Base-by-base conservation (phyloP, 2,888 invertebrate genomes). In the Ophion obscuratus region DNA sequence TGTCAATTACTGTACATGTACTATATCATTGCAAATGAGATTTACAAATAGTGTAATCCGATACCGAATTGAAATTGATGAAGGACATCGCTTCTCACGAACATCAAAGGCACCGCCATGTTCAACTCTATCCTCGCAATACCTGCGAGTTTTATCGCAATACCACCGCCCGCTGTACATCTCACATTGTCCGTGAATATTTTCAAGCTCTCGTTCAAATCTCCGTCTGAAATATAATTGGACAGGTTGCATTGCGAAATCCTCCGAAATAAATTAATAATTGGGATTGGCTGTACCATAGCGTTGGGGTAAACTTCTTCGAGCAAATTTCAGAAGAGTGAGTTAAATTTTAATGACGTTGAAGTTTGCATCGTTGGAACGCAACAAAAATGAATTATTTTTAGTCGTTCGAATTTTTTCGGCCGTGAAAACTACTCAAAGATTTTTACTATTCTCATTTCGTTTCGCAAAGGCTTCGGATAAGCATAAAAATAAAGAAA, bases 41-140 rank as follows among this genome's bases (percentile, higher is more conserved):
- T 91, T 95, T 95, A 97, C 89, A 98, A 95, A 94, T 98, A 98
- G 91, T 97, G 96, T 76, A 97, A 95, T 47, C 98, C 98, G 89
- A 98, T 96, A 57, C 98, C 98, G 92, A 98, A 96, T 94, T 98
- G 98, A 90, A 98, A 95, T 66, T 97, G 97, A 87, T 96, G 95
- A 76, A 96, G 95, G 79, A 95, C 95, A 94, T 98, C 98, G 17
- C 95, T 96, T 84, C 95, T 94, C 88, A 95, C 95, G 87, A 96
- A 96, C 70, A 95, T 94, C 79, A 97, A 91, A 64, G 99, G 99
- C 91, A 97, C 94, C 94, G 98, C 97, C 95, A 99, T 98, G 95
- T 99, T 99, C 78, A 99, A 96, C 95, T 99, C 99, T 79, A 99
- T 95, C 82, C 99, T 96, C n/a, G 98, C 99, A 87, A 97, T 95